Evolutionary conservation across 2,888 invertebrate species (phyloP), one percentile per base, ranked within the genome.

Genomic region (Aphrophora alni): DNA sequence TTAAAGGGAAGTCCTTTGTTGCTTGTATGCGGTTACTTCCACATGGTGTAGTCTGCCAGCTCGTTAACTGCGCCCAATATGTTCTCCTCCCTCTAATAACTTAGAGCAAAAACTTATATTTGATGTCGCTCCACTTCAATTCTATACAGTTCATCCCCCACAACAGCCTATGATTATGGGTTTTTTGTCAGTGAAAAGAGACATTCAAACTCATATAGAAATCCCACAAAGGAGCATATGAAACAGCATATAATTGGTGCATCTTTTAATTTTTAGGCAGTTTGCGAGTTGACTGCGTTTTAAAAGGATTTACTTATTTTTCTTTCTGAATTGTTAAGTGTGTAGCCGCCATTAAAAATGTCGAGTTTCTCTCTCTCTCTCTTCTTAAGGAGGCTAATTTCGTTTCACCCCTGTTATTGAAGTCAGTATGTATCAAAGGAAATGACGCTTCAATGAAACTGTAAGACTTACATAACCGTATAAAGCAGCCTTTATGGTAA

Each of bases 311-410:
- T 21, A 59, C 4, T n/a, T n/a, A n/a, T n/a, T n/a, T n/a, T n/a
- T 59, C 59, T 59, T 33, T 59, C 21, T 59, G 59, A 59, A 59
- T 59, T 21, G 59, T 59, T 21, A 8, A 59, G 59, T 59, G 59
- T 59, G 59, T 59, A 59, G 59, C 59, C 59, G 59, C 59, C 59
- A 59, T 59, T 59, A 59, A 59, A 59, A 59, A 59, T 21, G 59
- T 59, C 2, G 44, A 44, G 44, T 59, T 59, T 59, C 3, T 21
- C 21, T 21, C 59, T 59, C 33, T 33, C 33, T 33, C 33, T n/a
- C 59, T 4, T n/a, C 59, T 59, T 59, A 59, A 59, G 59, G 59
- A 59, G 21, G 59, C 59, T 59, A 59, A 59, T 59, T 59, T 8
- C 14, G 59, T 4, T 21, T 59, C 59, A 21, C 59, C 59, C 59